phyloP scores from a whole-genome alignment of 2,797 vertebrate species.

The Enteromius radiatus region DNA sequence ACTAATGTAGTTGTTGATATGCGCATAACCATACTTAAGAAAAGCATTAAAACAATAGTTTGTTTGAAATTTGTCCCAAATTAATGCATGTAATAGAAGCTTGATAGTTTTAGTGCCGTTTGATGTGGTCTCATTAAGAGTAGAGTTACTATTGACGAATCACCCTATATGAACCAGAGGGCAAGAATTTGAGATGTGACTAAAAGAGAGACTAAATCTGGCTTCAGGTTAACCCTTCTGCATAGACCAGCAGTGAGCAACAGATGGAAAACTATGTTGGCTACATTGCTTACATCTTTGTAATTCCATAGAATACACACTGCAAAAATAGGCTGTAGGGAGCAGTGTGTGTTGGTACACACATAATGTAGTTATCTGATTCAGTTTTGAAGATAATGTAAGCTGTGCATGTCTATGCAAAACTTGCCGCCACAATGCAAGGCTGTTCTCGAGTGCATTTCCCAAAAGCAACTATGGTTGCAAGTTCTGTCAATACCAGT shows the following conservation, averaged over 20 bases:
- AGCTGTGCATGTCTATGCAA: neutral
- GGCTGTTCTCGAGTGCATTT: neutral
- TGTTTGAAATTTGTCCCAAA: neutral
- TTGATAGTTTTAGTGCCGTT: neutral
- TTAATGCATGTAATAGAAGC: neutral
- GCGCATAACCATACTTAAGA: neutral
- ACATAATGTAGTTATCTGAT: neutral
- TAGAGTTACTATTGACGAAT: conserved; percentile 9
- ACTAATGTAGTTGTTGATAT: neutral
- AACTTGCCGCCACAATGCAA: neutral
- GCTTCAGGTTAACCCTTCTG: conserved; percentile 62
- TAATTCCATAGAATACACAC: conserved; percentile 64
- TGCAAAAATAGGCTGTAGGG: conserved; percentile 27
- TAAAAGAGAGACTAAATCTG: conserved; percentile 74
- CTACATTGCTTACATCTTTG: conserved; percentile 71
- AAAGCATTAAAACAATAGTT: neutral
- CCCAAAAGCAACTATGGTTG: neutral
- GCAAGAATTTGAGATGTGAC: conserved; percentile 63
- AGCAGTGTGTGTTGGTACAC: conserved; percentile 7
- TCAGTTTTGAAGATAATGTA: neutral
- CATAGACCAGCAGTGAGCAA: conserved; percentile 63
- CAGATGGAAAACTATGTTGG: conserved; percentile 82
- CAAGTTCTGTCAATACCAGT: neutral
- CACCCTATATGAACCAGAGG: conserved; percentile 26
- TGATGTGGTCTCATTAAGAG: neutral